Conservation (phyloP, 23 tunicate species). For the Trididemnum clinides region DNA sequence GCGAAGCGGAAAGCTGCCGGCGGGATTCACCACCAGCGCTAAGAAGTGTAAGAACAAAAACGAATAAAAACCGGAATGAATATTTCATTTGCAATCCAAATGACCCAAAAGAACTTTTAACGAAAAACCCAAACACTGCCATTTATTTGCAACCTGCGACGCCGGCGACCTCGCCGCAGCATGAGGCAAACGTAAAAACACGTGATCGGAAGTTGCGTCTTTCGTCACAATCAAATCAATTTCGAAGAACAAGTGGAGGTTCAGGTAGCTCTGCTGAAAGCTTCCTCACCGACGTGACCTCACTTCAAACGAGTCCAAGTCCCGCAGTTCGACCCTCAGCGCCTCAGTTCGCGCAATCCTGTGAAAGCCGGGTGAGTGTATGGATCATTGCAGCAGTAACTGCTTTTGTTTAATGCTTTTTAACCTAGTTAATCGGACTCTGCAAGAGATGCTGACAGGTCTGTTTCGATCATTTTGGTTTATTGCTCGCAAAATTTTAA, state of each 20-base stretch:
- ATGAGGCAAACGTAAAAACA: background rate
- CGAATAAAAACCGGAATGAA: background rate
- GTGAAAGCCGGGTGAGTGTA: background rate
- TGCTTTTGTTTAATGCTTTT: too few species aligned
- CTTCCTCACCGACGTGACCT: conserved; percentile 87
- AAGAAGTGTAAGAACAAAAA: background rate
- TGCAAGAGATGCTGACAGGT: too few species aligned
- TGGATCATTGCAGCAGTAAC: background rate
- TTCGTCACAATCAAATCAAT: conserved; percentile 21
- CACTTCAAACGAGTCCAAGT: conserved; percentile 56
- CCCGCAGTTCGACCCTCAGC: conserved; percentile 69
- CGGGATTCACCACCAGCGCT: conserved; percentile 24
- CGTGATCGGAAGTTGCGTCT: conserved; percentile 28
- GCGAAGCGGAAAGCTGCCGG: conserved; percentile 30
- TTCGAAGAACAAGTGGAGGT: conserved; percentile 85
- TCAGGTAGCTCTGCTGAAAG: conserved; percentile 96
- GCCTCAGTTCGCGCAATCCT: conserved; percentile 35
- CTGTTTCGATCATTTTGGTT: too few species aligned
- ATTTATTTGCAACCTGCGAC: background rate
- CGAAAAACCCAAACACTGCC: background rate
- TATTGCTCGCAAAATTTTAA: too few species aligned
- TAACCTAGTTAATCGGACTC: too few species aligned
- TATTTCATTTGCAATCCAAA: background rate
- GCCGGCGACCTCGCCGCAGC: background rate
- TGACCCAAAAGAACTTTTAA: background rate